These are phyloP conservation scores for Tetranychus piercei DNA, from an alignment of 2,888 invertebrate genomes.

Conservation along the genomic window DNA sequence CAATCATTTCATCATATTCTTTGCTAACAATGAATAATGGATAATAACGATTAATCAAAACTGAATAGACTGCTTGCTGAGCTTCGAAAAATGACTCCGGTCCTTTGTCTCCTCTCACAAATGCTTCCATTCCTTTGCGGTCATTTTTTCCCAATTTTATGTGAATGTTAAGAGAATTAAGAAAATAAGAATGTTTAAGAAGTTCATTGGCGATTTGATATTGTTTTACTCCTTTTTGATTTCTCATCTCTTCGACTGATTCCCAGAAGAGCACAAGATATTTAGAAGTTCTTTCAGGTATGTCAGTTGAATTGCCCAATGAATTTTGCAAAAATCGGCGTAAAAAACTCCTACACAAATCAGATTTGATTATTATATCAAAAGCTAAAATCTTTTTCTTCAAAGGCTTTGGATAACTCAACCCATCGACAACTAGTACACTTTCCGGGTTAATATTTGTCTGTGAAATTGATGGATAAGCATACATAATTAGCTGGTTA, in stretches of 20 bases:
- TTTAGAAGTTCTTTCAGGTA: slow-evolving; percentile 13
- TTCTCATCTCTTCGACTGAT: slow-evolving; percentile 60
- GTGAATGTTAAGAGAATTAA: slow-evolving; percentile 43
- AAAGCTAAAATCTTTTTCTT: slow-evolving; percentile 42
- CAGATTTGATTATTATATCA: slow-evolving; percentile 52
- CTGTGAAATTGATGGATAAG: slow-evolving; percentile 32
- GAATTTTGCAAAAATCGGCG: slow-evolving; percentile 63
- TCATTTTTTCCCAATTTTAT: slow-evolving; percentile 30
- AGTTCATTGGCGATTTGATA: slow-evolving; percentile 57
- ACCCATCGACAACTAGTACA: slow-evolving; percentile 20
- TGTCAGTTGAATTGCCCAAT: slow-evolving; percentile 48
- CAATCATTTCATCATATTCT: slow-evolving; percentile 53
- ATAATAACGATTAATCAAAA: slow-evolving; percentile 68
- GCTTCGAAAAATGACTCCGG: slow-evolving; percentile 73
- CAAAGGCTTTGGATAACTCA: slow-evolving; percentile 24
- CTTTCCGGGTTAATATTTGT: slow-evolving; percentile 9
- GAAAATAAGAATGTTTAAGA: slow-evolving; percentile 46
- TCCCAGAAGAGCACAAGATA: slow-evolving; percentile 48
- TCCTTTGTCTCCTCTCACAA: slow-evolving; percentile 45
- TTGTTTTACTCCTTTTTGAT: slow-evolving; percentile 12
- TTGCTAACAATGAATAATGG: slow-evolving; percentile 70
- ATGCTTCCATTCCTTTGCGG: slow-evolving; percentile 66
- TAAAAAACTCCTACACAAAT: slow-evolving; percentile 58
- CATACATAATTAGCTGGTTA: slow-evolving; percentile 54
- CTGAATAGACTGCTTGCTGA: slow-evolving; percentile 56